These are phyloP conservation scores for Platyura marginata DNA, from an alignment of 1,140 invertebrate genomes.

Conservation along the genomic window DNA sequence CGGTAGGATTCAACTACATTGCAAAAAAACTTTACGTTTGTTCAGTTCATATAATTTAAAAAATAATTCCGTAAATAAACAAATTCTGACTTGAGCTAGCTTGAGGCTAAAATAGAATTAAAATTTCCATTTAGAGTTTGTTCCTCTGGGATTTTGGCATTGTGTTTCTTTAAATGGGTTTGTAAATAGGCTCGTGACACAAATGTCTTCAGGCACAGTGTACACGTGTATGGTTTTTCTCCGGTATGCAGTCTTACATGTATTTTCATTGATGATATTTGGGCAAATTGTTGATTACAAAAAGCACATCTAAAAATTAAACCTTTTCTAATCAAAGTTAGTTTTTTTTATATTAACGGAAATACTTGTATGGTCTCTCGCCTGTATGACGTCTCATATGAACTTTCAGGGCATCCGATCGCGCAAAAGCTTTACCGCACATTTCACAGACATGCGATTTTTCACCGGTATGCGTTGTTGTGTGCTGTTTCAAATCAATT, in stretches of 20 bases:
- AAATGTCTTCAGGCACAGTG: conserved; percentile 2
- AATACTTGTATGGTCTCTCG: conserved; percentile 44
- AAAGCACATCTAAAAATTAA: conserved; percentile 33
- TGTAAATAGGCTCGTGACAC: background rate
- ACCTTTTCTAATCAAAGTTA: background rate
- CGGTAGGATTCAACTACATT: no score
- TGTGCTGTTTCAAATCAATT: conserved; percentile 5
- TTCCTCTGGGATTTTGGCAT: no score
- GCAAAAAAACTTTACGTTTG: no score
- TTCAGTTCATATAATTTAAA: no score
- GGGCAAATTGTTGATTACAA: conserved; percentile 52
- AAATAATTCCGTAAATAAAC: no score
- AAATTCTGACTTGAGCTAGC: no score
- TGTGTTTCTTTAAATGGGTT: background rate
- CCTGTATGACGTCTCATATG: conserved; percentile 51
- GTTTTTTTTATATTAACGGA: background rate
- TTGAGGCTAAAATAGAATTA: no score
- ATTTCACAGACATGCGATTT: conserved; percentile 17
- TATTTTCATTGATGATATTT: conserved; percentile 26
- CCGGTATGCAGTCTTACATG: conserved; percentile 10
- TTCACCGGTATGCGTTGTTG: conserved; percentile 12
- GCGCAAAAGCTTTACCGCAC: conserved; percentile 27
- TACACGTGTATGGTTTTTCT: conserved; percentile 6
- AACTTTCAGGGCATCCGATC: conserved; percentile 39
- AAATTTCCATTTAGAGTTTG: no score